These are phyloP conservation scores for Polymixis flavicincta DNA, from an alignment of 2,888 invertebrate species.

Conservation along the genomic window DNA sequence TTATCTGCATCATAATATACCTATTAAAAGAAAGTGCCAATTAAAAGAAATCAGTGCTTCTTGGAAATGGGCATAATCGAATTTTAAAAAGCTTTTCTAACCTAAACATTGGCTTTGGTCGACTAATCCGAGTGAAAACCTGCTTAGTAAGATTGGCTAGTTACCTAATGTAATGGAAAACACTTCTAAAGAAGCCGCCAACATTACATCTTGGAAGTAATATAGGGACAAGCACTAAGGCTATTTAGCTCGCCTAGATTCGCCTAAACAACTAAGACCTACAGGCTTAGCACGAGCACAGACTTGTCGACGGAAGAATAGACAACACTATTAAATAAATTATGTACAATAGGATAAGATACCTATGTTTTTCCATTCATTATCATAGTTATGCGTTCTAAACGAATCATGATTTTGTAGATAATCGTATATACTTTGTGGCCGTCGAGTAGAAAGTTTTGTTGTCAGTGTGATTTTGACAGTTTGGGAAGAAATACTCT, in stretches of 20 bases:
- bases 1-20: background rate
- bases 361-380: too few relatives aligned
- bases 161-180: constrained; percentile 84
- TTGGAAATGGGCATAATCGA: constrained; percentile 70
- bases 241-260: constrained; percentile 68
- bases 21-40: background rate
- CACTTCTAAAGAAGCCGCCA: constrained; percentile 77
- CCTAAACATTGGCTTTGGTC: constrained; percentile 77
- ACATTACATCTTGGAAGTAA: constrained; percentile 69
- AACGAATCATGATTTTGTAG: too few relatives aligned
- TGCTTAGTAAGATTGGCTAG: constrained; percentile 80
- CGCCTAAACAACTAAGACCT: constrained; percentile 58
- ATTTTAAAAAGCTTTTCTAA: constrained; percentile 75
- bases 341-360: too few relatives aligned
- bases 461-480: too few relatives aligned
- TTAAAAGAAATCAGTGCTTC: constrained; percentile 18
- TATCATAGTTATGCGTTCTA: too few relatives aligned
- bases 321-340: too few relatives aligned
- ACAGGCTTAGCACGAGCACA: too few relatives aligned
- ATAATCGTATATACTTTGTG: too few relatives aligned
- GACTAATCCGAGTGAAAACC: constrained; percentile 70
- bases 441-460: too few relatives aligned
- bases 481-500: too few relatives aligned
- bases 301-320: too few relatives aligned
- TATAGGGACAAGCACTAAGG: constrained; percentile 54